Evolutionary conservation across 92 coral and sea anemone species (phyloP).

Genomic region (Actinernus sp.): DNA sequence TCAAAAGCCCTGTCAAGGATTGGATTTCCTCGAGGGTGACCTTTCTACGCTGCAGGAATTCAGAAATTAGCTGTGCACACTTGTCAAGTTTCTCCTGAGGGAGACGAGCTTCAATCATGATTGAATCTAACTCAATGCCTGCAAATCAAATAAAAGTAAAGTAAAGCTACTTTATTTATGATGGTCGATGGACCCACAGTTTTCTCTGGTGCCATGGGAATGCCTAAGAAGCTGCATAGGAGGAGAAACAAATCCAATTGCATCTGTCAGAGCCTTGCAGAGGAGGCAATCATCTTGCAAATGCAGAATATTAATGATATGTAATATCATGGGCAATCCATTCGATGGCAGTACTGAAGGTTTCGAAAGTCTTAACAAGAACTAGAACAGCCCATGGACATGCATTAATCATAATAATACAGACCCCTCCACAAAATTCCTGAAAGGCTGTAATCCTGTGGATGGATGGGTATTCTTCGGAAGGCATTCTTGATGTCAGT

Average conservation of each 20-base stretch:
- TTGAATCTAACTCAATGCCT: slow-evolving; percentile 18
- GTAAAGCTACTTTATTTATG: too few relatives aligned
- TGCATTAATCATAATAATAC: slow-evolving; percentile 32
- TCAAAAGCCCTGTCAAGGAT: slow-evolving; percentile 50
- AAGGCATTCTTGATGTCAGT: slow-evolving; percentile 65
- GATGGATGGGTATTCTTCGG: slow-evolving; percentile 48
- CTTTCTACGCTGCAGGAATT: slow-evolving; percentile 41
- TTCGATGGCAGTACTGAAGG: slow-evolving; percentile 51
- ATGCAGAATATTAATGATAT: slow-evolving; percentile 29
- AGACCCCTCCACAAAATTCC: slow-evolving; percentile 42
- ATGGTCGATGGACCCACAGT: slow-evolving; percentile 15
- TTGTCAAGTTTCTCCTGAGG: too few relatives aligned
- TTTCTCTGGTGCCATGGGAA: slow-evolving; percentile 73
- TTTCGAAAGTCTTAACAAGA: slow-evolving; percentile 59
- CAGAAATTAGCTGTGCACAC: too few relatives aligned
- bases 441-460: slow-evolving; percentile 34
- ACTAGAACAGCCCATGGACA: slow-evolving; percentile 67
- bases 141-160: slow-evolving; percentile 34
- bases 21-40: slow-evolving; percentile 49
- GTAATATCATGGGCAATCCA: slow-evolving; percentile 33
- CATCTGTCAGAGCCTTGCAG: slow-evolving; percentile 11
- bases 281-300: too few relatives aligned
- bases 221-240: slow-evolving; percentile 35
- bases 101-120: background rate
- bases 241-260: slow-evolving; percentile 28